Base-by-base conservation (phyloP, 1,140 invertebrate species). In the Cotesia glomerata region DNA sequence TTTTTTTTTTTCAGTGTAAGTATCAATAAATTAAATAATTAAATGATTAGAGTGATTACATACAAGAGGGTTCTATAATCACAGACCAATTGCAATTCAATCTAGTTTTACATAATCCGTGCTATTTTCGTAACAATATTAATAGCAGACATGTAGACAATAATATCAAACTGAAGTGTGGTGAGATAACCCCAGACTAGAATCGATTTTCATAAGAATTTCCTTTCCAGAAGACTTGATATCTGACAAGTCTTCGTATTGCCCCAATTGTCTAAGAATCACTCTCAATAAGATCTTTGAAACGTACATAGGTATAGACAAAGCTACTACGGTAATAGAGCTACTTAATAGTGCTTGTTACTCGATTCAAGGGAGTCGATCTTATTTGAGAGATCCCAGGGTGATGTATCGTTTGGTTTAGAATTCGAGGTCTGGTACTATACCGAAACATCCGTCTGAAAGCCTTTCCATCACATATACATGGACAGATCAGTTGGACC, bases 211-310 rank as follows among this genome's bases (percentile, higher is more conserved):
- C 7, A 63, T 39, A n/a, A 13, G 14, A 65, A 14, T 49, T 9
- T 45, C 7, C 39, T 65, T 65, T 65, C 63, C 49, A 16, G 45
- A 16, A 49, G 13, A 65, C 36, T 65, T 65, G 26, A 62, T 65
- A 7, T 34, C 18, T 65, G 34, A 65, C 63, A 65, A 65, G 49
- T 18, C 49, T 67, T n/a, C 8, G 16, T 67, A 32, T 8, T 67
- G 49, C 34, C 49, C 65, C 11, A 54, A 67, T 67, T 67, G 65
- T 54, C 16, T 67, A 62, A 35, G 59, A 62, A 62, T 62, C 9
- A 16, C 16, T 58, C 18, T 8, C 16, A 32, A 58, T 45, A 39
- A 11, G 39, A 45, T 45, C 7, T 0, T 11, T 45, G 8, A 45
- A 26, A 2, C 3, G 26, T 26, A 26, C 26, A 3, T 26, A 26